phyloP scores from a whole-genome alignment of 2,113 vertebrate species.

The Mesembrinibis cayennensis region DNA sequence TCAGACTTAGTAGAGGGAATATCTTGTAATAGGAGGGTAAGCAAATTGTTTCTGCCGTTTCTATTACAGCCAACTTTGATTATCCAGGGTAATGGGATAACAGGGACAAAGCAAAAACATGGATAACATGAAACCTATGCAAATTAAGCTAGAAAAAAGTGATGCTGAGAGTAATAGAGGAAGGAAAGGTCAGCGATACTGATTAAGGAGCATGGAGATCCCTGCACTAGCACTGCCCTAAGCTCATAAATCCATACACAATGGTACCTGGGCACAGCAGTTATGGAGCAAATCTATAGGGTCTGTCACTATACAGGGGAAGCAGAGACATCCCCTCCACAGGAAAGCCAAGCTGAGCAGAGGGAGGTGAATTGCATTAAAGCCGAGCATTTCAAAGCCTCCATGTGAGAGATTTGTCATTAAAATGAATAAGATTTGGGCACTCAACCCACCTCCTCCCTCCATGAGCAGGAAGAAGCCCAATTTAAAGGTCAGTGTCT shows the following conservation, averaged over 20 bases:
- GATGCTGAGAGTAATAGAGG: neutral
- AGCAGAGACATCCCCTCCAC: constrained; percentile 1
- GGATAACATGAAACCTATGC: constrained; percentile 38
- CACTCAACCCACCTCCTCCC: constrained; percentile 53
- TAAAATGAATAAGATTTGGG: constrained; percentile 64
- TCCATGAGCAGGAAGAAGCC: constrained; percentile 46
- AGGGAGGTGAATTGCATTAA: constrained; percentile 17
- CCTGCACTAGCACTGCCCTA: neutral
- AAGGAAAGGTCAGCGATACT: constrained; percentile 26
- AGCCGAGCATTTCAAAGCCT: constrained; percentile 33
- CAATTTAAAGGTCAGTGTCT: constrained; percentile 58
- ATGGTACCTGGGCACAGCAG: neutral
- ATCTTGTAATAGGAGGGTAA: constrained; percentile 57
- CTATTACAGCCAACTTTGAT: constrained; percentile 61
- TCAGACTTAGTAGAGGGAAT: constrained; percentile 37
- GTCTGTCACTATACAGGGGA: neutral
- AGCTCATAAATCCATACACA: neutral
- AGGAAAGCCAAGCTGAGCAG: constrained; percentile 7
- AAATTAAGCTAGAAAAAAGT: neutral
- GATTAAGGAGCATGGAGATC: neutral
- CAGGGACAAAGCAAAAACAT: constrained; percentile 55
- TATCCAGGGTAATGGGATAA: constrained; percentile 65
- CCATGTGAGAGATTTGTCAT: constrained; percentile 52
- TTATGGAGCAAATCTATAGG: neutral
- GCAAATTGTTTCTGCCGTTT: constrained; percentile 60